These are phyloP conservation scores for Metopia argyrocephala DNA, from an alignment of 2,888 invertebrate species.

Conservation along the genomic window DNA sequence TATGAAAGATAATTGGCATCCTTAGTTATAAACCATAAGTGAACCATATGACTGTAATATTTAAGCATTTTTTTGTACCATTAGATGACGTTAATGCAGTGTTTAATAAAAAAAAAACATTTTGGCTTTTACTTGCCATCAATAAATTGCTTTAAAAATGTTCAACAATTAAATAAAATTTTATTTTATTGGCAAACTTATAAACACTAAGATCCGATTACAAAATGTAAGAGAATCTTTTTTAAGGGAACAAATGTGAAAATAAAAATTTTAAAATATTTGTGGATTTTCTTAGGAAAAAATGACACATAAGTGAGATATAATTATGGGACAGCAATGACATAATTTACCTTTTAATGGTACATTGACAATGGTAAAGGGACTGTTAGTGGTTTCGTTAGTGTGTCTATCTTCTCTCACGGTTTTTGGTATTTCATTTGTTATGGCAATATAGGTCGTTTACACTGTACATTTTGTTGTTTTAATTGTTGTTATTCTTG, in stretches of 20 bases:
- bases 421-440: neutral
- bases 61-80: no score
- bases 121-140: neutral
- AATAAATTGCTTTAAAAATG: constrained; percentile 31
- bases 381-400: neutral
- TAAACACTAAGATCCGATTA: no score
- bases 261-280: no score
- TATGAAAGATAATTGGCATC: no score
- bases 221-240: no score
- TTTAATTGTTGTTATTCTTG: neutral
- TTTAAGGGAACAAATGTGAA: constrained; percentile 8
- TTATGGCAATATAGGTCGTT: neutral
- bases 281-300: neutral
- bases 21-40: no score
- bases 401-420: no score
- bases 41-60: no score
- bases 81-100: no score
- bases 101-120: no score
- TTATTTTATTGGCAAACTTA: no score
- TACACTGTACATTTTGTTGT: neutral
- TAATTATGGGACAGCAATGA: constrained; percentile 52
- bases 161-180: no score
- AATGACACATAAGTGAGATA: constrained; percentile 31
- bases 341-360: constrained; percentile 43
- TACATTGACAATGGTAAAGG: neutral